Base-by-base conservation (phyloP, 2,113 vertebrate genomes). In the Ammospiza nelsoni region DNA sequence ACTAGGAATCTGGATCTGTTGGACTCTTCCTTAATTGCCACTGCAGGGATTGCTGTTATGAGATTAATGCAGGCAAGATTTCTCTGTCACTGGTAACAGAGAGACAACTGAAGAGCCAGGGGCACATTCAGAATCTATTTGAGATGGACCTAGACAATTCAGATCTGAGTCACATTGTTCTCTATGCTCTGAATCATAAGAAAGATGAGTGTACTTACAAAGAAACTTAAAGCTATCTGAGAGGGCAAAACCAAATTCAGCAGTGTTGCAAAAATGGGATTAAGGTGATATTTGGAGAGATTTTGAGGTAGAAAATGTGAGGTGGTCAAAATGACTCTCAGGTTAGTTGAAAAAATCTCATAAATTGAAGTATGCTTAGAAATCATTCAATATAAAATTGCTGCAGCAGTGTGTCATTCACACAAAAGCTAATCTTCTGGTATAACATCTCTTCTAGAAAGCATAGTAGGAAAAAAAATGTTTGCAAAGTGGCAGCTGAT, bases 21-120 rank as follows among this genome's bases (percentile, higher is more conserved):
- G 23, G 39, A 25, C 15, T 72, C 33, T 87, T 23, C 72, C 49
- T 23, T 44, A 89, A 91, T 29, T 43, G 59, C 65, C 46, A 82
- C 86, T 87, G 49, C 73, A 96, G 89, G 79, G 52, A 68, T 72
- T 61, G 49, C 15, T 80, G 73, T 71, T 81, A 43, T 23, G 19
- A 97, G 80, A 93, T 88, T 77, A 95, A 81, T 8, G 44, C 57
- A 91, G 77, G 72, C 81, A 88, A 27, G 49, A 94, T 63, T 88
- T 88, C 63, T 67, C 57, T 89, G 48, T 90, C 69, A 72, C 39
- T 84, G 59, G 62, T 78, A 89, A 77, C 22, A 92, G 48, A 92
- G 82, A 91, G 48, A 75, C 29, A 67, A 94, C 22, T 46, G 68
- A 92, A 94, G 66, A 93, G 83, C 88, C 84, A 88, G 66, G 15